Evolutionary conservation across 2,888 invertebrate genomes (phyloP), one percentile per base, ranked within the genome.

Genomic region (Hylaea fasciaria): DNA sequence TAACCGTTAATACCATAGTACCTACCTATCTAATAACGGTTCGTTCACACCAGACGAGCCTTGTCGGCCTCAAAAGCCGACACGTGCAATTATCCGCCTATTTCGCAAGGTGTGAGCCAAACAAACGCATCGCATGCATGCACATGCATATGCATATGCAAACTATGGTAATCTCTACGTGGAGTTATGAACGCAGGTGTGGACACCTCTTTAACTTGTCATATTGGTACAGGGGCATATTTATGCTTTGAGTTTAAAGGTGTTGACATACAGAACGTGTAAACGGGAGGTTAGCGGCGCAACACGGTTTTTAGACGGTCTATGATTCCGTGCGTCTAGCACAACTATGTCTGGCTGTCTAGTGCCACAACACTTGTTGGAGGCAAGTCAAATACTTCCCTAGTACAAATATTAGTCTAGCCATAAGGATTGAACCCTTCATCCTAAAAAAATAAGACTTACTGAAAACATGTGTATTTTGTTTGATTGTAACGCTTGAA

Each of bases 131-230:
- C n/a, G 1, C 17, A 37, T 43, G 43, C 53, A 62, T 62, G 52
- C 61, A 61, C 53, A 62, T 62, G 52, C 61, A 61, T 62, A 62
- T 62, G 62, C 62, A 57, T 22, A 22, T 22, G 22, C 22, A 22
- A 22, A 29, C 46, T 62, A 62, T 62, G 57, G 45, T 53, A 62
- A 62, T 62, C 29, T 12, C 35, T 53, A 57, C 62, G 62, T 53
- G 57, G 45, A 53, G 62, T 12, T 53, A 62, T 57, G 60, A 55
- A 55, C 45, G 39, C 39, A 44, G 40, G 54, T 45, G 39, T 35
- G 50, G 41, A 43, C 16, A n/a, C 37, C 32, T 32, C 32, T 51
- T 43, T 37, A 13, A 12, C 40, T 39, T 49, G 39, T 13, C 40
- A 14, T 29, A 12, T n/a, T n/a, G 37, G 11, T 37, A 37, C n/a